phyloP scores from a whole-genome alignment of 2,888 invertebrate genomes.

The Caradrina kadenii region DNA sequence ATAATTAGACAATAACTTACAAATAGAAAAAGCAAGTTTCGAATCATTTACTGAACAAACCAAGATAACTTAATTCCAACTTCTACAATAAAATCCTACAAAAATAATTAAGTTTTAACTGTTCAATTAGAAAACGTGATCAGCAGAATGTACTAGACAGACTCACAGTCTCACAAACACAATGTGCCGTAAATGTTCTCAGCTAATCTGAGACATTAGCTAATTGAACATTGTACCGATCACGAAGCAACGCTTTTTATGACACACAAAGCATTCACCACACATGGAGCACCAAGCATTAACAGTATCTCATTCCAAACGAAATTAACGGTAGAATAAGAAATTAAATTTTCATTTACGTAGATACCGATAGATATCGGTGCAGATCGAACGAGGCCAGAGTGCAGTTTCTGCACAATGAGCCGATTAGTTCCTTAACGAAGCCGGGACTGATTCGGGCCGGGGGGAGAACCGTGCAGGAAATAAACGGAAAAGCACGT shows the following conservation, averaged over 20 bases:
- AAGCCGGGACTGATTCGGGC: constrained; percentile 67
- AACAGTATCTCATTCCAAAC: constrained; percentile 42
- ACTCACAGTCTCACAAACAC: constrained; percentile 28
- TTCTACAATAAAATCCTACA: neutral
- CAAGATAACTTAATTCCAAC: neutral
- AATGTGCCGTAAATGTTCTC: constrained; percentile 22
- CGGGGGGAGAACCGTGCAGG: constrained; percentile 55
- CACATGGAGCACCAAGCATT: constrained; percentile 38
- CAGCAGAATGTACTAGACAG: constrained; percentile 14
- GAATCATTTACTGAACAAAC: constrained; percentile 1
- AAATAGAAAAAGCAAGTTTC: neutral
- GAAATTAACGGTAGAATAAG: constrained; percentile 61
- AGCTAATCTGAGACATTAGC: constrained; percentile 48
- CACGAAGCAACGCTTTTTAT: constrained; percentile 49
- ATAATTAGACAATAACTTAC: neutral
- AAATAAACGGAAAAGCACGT: constrained; percentile 65
- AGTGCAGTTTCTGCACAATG: constrained; percentile 78
- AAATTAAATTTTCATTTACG: constrained; percentile 72
- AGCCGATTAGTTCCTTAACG: constrained; percentile 82
- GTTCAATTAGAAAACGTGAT: constrained; percentile 32
- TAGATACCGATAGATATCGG: constrained; percentile 61
- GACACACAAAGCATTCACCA: constrained; percentile 28
- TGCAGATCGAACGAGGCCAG: constrained; percentile 72
- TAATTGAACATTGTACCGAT: constrained; percentile 46
- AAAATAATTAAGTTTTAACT: constrained; percentile 21